Percentiles rank a stretch among this genome's conserved stretches.
Evolutionary conservation across 2,113 vertebrate species (phyloP).

Genomic region (Epinephelus cyanopodus): DNA sequence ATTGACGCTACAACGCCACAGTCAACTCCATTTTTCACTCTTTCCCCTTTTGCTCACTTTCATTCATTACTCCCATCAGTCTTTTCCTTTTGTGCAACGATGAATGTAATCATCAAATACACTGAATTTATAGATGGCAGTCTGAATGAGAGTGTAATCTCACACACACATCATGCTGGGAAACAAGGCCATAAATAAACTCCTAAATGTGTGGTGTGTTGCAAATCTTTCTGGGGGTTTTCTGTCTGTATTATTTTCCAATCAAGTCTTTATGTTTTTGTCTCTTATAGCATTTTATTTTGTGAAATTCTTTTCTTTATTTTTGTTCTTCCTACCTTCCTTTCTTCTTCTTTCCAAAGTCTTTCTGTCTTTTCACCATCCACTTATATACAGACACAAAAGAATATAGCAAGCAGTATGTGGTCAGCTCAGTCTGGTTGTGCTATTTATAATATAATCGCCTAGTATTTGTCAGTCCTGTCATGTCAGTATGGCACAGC

Average conservation of each 20-base stretch:
- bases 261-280: background rate
- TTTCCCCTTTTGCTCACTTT: constrained; percentile 20
- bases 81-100: constrained; percentile 12
- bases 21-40: constrained; percentile 34
- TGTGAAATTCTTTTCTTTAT: background rate
- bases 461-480: constrained; percentile 1
- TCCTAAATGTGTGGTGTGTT: background rate
- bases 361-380: background rate
- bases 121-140: background rate
- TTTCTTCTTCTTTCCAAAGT: background rate
- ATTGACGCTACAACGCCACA: constrained; percentile 1
- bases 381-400: background rate
- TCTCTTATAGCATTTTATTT: background rate
- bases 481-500: background rate
- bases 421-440: background rate
- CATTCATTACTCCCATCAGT: constrained; percentile 20
- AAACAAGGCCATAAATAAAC: background rate
- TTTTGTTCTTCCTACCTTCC: background rate
- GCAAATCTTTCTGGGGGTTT: background rate
- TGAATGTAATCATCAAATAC: constrained; percentile 15
- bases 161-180: background rate
- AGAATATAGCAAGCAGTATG: background rate
- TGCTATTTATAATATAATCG: background rate
- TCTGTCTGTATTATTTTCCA: background rate
- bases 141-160: background rate